Percentiles rank a stretch among this genome's conserved stretches.
phyloP scores from a whole-genome alignment of 2,113 vertebrate genomes.

The Ammodytes marinus region DNA sequence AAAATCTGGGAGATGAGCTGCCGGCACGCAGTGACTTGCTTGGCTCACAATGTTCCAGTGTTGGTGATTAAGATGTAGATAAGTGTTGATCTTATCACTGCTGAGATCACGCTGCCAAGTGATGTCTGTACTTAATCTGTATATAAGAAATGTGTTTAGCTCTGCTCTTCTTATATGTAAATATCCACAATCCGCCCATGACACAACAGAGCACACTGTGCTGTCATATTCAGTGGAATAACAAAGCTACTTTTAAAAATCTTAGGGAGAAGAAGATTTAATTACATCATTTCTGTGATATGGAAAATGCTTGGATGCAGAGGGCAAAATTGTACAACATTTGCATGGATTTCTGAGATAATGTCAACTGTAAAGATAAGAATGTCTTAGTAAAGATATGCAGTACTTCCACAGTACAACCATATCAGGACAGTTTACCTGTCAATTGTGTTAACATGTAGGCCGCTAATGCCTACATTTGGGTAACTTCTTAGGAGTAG shows the following conservation, averaged over 20 bases:
- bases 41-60: slow-evolving; percentile 1
- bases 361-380: no score
- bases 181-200: background rate
- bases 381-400: background rate
- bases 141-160: background rate
- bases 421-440: background rate
- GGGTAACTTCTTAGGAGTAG: background rate
- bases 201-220: background rate
- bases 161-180: background rate
- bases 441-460: background rate
- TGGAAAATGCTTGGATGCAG: background rate
- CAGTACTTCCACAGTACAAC: background rate
- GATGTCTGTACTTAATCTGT: background rate
- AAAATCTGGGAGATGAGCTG: slow-evolving; percentile 39
- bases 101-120: slow-evolving; percentile 20
- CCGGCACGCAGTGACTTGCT: slow-evolving; percentile 25
- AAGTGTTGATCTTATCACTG: slow-evolving; percentile 1
- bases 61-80: slow-evolving; percentile 24
- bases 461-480: background rate
- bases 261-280: background rate
- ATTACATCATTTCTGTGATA: background rate
- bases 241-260: background rate
- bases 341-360: background rate
- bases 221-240: background rate
- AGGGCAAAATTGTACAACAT: background rate